Base-by-base conservation (phyloP, 2,113 vertebrate genomes). In the Phrynosoma blainvillii region DNA sequence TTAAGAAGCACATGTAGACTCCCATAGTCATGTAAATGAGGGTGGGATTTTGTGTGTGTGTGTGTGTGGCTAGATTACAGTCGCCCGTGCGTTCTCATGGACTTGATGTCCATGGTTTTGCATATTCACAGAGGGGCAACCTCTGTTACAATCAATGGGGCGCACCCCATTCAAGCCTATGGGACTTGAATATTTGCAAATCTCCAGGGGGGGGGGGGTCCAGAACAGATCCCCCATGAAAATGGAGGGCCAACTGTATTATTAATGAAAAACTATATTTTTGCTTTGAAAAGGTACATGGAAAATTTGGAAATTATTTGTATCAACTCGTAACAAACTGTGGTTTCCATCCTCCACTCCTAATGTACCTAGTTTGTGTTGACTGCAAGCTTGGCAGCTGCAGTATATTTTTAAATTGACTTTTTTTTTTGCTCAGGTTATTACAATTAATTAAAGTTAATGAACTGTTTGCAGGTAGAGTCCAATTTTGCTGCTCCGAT, bases 321-420 rank as follows among this genome's bases (percentile, higher is more conserved):
- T 11, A 74, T 74, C 36, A 40, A 73, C n/a, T 62, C 30, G 42
- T 4, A 62, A 42, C 66, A 62, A n/a, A 62, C 32, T 66, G 81
- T 65, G 54, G 36, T 74, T 87, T 80, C 70, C 40, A 23, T 36
- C 52, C 36, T 20, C 3, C 20, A 2, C 11, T 79, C 36, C 85
- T 0, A 56, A 4, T 5, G 7, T 81, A 23, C 71, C 23, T 32
- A 79, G 52, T 40, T 8, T 30, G 1, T 79, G 20, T 40, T 87
- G 77, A 86, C n/a, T 27, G 94, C 88, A 83, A 59, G 25, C 66
- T 85, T 85, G 78, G 86, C 82, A 90, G 82, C 82, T 90, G 32
- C 65, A 85, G 70, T 71, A 73, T n/a, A 84, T 18, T 77, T 79
- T 88, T 80, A 90, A 71, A 5, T 54, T 89, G 30, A 20, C 88